phyloP scores from a whole-genome alignment of 2,113 vertebrate species.

The Cygnus buccinator region DNA sequence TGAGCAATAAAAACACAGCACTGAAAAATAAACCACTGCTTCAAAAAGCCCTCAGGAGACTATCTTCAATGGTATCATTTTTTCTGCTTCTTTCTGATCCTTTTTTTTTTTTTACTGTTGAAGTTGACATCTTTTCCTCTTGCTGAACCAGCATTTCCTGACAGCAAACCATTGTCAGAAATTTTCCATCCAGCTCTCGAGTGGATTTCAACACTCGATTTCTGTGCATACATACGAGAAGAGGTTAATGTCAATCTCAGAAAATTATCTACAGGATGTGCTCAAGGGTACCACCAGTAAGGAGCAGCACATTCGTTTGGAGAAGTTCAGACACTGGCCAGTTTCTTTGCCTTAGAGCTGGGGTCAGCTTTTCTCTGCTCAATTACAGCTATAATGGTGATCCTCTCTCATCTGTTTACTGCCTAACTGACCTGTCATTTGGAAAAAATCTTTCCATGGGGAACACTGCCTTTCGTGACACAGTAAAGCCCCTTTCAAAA shows the following conservation, averaged over 20 bases:
- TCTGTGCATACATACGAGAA: neutral
- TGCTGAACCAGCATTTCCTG: slow-evolving; percentile 65
- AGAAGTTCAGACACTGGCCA: neutral
- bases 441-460: neutral
- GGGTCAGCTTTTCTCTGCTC: neutral
- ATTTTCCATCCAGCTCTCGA: slow-evolving; percentile 47
- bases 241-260: neutral
- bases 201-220: slow-evolving; percentile 35
- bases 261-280: neutral
- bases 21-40: slow-evolving; percentile 21
- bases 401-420: neutral
- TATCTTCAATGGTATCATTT: neutral
- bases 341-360: neutral
- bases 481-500: neutral
- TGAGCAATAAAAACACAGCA: neutral
- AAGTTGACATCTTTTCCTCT: slow-evolving; percentile 62
- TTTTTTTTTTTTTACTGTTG: neutral
- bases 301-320: neutral
- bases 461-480: neutral
- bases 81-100: slow-evolving; percentile 33
- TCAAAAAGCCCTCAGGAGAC: neutral
- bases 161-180: slow-evolving; percentile 42
- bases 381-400: neutral
- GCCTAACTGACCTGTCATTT: neutral
- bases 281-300: neutral